Base-by-base conservation (phyloP, 35 echinoderm and acorn worm species). In the Hemicentrotus pulcherrimus region DNA sequence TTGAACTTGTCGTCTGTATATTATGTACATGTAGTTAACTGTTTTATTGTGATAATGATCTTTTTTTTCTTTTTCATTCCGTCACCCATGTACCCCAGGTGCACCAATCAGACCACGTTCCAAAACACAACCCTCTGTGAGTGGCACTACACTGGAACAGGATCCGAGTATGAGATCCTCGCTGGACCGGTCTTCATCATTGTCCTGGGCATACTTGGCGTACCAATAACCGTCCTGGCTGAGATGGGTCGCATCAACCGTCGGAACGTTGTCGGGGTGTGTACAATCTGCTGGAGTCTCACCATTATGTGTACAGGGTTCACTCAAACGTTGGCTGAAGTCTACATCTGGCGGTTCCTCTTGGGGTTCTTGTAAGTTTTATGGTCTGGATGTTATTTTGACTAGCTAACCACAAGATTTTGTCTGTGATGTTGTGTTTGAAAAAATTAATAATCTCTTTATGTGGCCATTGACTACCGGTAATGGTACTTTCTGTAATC, bases 151-250 rank as follows among this genome's bases (percentile, higher is more conserved):
- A 94, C 95, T 8, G 95, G 95, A 10, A 96, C 92, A 12, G 95
- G 95, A 6, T 9, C 86, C 2, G 32, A 94, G 50, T 96, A 94
- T 87, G 52, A 96, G 86, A 92, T 96, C 14, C 91, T 96, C 28
- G 95, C 92, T 19, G 95, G 95, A n/a, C 95, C 95, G 18, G 70
- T 96, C 41, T 96, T 96, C 60, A 96, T 94, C 24, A 92, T 96
- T 28, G 46, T 96, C 32, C 92, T 96, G 13, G 92, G 95, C 46
- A 41, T 94, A 9, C 70, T 92, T 0, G 95, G 95, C n/a, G 58
- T 96, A 0, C 95, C 95, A 0, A 60, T 96, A 9, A 96, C 91
- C 0, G 33, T 96, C 22, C 46, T 96, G 9, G 47, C 91, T 0
- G 95, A 96, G 86, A 86, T 85, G 45, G 85, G 58, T 1, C 71